Percentiles rank a stretch among this genome's conserved stretches.
These are phyloP conservation scores for Talpa occidentalis DNA, from an alignment of 2,113 vertebrate genomes.

Conservation along the genomic window DNA sequence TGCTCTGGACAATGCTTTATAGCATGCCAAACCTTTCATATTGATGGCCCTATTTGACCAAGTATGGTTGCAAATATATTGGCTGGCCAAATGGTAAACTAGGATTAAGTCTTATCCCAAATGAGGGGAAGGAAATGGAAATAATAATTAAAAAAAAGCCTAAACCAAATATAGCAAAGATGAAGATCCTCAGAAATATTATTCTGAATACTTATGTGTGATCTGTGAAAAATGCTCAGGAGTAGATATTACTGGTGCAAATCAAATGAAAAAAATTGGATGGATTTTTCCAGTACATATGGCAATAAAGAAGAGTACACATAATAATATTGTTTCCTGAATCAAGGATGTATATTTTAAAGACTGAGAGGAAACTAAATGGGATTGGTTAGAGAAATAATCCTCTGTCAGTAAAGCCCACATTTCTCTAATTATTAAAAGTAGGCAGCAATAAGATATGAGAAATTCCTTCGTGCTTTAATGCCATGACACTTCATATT, in stretches of 20 bases:
- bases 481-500: neutral
- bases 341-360: neutral
- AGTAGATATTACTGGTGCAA: slow-evolving; percentile 65
- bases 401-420: neutral
- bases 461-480: neutral
- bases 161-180: slow-evolving; percentile 65
- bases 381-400: neutral
- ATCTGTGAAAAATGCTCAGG: slow-evolving; percentile 75
- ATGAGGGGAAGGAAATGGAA: slow-evolving; percentile 41
- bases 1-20: neutral
- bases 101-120: neutral
- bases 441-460: neutral
- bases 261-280: slow-evolving; percentile 49
- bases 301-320: neutral
- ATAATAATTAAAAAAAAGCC: slow-evolving; percentile 36
- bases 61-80: neutral
- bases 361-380: neutral
- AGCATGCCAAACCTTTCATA: neutral
- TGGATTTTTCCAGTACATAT: slow-evolving; percentile 59
- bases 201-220: slow-evolving; percentile 69
- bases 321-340: neutral
- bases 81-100: slow-evolving; percentile 10
- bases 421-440: neutral
- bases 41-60: neutral
- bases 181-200: slow-evolving; percentile 47